Evolutionary conservation across 2,888 invertebrate species (phyloP).

Genomic region (Drosophila cracens): DNA sequence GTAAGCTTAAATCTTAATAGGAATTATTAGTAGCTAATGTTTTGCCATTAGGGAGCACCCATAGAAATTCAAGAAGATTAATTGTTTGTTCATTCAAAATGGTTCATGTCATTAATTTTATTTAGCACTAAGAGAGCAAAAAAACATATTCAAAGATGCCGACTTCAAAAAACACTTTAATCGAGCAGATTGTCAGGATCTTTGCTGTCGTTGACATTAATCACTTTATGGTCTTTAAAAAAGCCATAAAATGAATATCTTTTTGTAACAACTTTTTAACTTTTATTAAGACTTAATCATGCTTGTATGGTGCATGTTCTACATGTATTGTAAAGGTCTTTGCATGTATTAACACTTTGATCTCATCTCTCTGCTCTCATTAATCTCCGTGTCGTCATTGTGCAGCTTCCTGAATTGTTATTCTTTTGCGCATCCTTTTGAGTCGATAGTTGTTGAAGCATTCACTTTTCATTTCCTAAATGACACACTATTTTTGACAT

Average conservation of each 20-base stretch:
- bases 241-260: conserved; percentile 51
- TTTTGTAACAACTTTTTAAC: conserved; percentile 36
- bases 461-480: conserved; percentile 57
- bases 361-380: conserved; percentile 31
- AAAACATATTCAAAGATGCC: conserved; percentile 26
- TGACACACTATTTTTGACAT: conserved; percentile 62
- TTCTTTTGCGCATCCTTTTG: conserved; percentile 40
- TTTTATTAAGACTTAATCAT: conserved; percentile 43
- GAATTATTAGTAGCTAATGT: conserved; percentile 48
- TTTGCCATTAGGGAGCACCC: conserved; percentile 17
- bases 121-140: conserved; percentile 6
- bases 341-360: conserved; percentile 39
- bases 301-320: conserved; percentile 13
- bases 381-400: conserved; percentile 46
- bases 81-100: conserved; percentile 64
- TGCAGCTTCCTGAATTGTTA: conserved; percentile 43
- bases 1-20: conserved; percentile 44
- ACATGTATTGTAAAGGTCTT: conserved; percentile 1
- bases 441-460: conserved; percentile 30
- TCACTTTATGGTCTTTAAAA: conserved; percentile 64
- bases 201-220: conserved; percentile 58
- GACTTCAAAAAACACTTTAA: conserved; percentile 21
- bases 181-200: conserved; percentile 34
- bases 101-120: conserved; percentile 69
- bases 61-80: conserved; percentile 66